These are phyloP conservation scores for Rhinogobius similis DNA, from an alignment of 2,113 vertebrate genomes.

Conservation along the genomic window DNA sequence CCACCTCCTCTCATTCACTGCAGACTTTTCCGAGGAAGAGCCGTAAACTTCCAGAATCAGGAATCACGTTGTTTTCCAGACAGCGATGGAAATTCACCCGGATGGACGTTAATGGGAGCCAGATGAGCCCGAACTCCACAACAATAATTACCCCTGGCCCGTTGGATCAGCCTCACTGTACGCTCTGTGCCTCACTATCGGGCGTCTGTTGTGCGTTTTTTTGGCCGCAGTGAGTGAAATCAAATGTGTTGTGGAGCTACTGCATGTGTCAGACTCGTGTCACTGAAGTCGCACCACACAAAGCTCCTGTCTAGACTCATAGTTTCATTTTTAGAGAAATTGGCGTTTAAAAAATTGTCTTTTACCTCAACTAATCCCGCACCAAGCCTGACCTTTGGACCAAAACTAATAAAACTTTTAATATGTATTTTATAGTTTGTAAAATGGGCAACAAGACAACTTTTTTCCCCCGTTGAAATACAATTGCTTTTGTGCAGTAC, in stretches of 20 bases:
- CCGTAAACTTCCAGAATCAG: conserved; percentile 56
- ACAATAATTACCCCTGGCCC: conserved; percentile 49
- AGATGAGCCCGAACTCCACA: conserved; percentile 63
- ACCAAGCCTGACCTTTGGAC: too few relatives aligned
- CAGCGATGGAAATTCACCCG: conserved; percentile 53
- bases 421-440: too few relatives aligned
- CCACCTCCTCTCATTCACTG: conserved; percentile 24
- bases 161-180: conserved; percentile 51
- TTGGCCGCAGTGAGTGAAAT: too few relatives aligned
- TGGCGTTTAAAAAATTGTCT: too few relatives aligned
- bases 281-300: not conserved
- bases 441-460: too few relatives aligned
- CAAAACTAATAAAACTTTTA: too few relatives aligned
- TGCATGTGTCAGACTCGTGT: conserved; percentile 43
- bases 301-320: too few relatives aligned
- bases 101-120: conserved; percentile 55
- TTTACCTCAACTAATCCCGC: too few relatives aligned
- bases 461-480: too few relatives aligned
- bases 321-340: too few relatives aligned
- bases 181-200: conserved; percentile 9
- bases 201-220: too few relatives aligned
- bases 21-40: conserved; percentile 19
- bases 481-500: too few relatives aligned
- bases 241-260: conserved; percentile 5
- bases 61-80: conserved; percentile 51